Evolutionary conservation across 2,113 vertebrate species (phyloP), one percentile per base, ranked within the genome.

Genomic region (Grammomys surdaster): DNA sequence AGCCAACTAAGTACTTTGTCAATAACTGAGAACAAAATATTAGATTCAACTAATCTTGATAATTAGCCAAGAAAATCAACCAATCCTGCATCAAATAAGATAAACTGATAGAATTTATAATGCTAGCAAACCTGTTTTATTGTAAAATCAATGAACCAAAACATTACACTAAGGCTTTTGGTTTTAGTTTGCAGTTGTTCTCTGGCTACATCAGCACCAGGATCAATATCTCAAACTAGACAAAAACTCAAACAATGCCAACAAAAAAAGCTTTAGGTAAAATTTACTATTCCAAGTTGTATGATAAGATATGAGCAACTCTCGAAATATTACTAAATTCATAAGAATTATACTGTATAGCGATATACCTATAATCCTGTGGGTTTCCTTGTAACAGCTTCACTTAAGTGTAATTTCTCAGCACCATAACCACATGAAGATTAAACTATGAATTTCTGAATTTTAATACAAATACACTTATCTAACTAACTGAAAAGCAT

Each of bases 81-180:
- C 85, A 12, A 96, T 67, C 7, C 63, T 95, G 22, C 16, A 91
- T 67, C 28, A 90, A 93, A 84, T 91, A 51, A 91, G 43, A 93
- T 92, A 77, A 95, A 85, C 14, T 46, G 69, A 72, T 77, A 78
- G 65, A 46, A 73, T 96, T 91, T 96, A 56, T 92, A 96, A 93
- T 82, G 40, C 48, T n/a, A 56, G 20, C 5, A 89, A 51, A n/a
- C 93, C 7, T 93, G 67, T 77, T 96, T 95, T 70, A 89, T 87
- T 76, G 12, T 65, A 58, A 82, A 43, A 93, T 95, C 75, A 91
- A 80, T 89, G 86, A 67, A 40, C 28, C 14, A 54, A 86, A 20
- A 75, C 24, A 31, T 93, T 95, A 78, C 91, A 81, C n/a, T 93
- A 93, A 84, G 33, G 12, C 43, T 4, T 63, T 91, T 82, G 33